These are phyloP conservation scores for Acrossocheilus wenchowensis DNA, from an alignment of 2,797 vertebrate genomes.

Conservation along the genomic window DNA sequence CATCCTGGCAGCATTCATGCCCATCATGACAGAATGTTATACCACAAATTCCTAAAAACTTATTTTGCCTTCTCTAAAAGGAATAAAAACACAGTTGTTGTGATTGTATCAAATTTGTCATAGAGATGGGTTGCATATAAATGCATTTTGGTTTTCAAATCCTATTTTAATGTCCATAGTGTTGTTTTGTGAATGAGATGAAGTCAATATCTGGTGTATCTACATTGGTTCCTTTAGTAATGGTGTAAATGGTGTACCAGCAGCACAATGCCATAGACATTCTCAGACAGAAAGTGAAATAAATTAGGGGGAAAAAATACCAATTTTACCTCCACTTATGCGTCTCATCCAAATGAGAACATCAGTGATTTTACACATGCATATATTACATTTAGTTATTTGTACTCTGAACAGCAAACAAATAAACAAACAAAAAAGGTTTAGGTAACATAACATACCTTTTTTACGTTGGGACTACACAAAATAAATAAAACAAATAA, in stretches of 20 bases:
- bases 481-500: neutral
- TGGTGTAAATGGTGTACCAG: neutral
- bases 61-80: neutral
- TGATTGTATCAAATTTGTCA: neutral
- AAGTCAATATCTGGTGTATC: neutral
- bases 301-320: neutral
- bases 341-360: neutral
- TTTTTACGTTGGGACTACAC: neutral
- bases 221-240: neutral
- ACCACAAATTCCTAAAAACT: slow-evolving; percentile 16
- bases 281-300: neutral
- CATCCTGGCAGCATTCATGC: neutral
- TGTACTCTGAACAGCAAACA: neutral
- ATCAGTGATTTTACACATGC: neutral
- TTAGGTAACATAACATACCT: neutral
- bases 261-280: neutral
- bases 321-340: neutral
- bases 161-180: neutral
- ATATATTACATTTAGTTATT: neutral
- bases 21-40: neutral
- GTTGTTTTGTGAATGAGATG: neutral
- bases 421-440: neutral
- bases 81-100: slow-evolving; percentile 21
- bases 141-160: neutral
- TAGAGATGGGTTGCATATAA: neutral